Base-by-base conservation (phyloP, 2,113 vertebrate genomes). In the Pardalotus punctatus region DNA sequence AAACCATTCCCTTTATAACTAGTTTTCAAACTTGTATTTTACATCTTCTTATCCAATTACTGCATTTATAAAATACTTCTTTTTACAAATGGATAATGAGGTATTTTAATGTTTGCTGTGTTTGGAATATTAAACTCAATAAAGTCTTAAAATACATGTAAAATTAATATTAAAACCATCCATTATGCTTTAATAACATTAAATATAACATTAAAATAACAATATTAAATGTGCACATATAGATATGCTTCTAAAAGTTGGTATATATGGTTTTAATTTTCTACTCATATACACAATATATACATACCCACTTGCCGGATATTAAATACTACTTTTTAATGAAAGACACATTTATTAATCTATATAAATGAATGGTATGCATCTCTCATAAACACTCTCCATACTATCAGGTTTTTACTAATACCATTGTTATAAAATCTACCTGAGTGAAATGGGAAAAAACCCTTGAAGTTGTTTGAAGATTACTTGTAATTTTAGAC, bases 181-280 rank as follows among this genome's bases (percentile, higher is more conserved):
- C 24, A 72, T 96, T 81, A 86, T 83, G 36, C 43, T 93, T 81
- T 92, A 94, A 86, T 74, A 86, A 31, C 42, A 62, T 77, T 82
- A 65, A 92, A 48, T 82, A 47, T 53, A 88, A 62, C 24, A 66
- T 66, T 86, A 54, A 69, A 94, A 76, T 76, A 64, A 53, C 33
- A 76, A 69, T 93, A 80, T 54, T 88, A 72, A 88, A n/a, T 50
- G 18, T 61, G 13, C 65, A 25, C 12, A 58, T 80, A 88, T 89
- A 88, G 87, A 77, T 62, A 51, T 73, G 38, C 23, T 74, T 92
- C 47, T 64, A 83, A 61, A 38, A 80, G 43, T 62, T 88, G 36
- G 72, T 95, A 88, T 90, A 80, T 90, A 96, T 78, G 43, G 51
- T 35, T 97, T 96, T 92, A 93, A 92, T 95, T 95, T 96, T 90